Evolutionary conservation across 2,888 invertebrate genomes (phyloP), one percentile per base, ranked within the genome.

Genomic region (Protophormia terraenovae): DNA sequence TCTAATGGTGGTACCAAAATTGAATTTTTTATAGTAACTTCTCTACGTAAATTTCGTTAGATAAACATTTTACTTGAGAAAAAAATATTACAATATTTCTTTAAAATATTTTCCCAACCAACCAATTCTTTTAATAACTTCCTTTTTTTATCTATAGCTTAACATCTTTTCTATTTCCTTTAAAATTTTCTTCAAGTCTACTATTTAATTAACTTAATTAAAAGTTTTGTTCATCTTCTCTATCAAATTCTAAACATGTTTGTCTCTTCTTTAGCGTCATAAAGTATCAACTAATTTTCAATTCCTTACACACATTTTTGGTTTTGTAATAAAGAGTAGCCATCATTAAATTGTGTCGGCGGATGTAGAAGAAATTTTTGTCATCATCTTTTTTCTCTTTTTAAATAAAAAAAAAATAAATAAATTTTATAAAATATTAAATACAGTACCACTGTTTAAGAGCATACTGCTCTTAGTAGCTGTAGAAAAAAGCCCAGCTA

Each of bases 261-360:
- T 27, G 1, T 1, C 8, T 7, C 27, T 55, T 22, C 22, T 19
- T 45, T 45, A 6, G 3, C 38, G 27, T 10, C 29, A 22, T 10
- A 50, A 32, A 64, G 16, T 29, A 53, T n/a, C 41, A 60, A 62
- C 24, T 47, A 38, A 73, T 67, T 58, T 66, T 12, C 10, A 73
- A 60, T 67, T 73, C 60, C 47, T 35, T 12, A 47, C 80, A 60
- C 32, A 38, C n/a, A n/a, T n/a, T n/a, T 69, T 38, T 10, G 8
- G 16, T 69, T 27, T 19, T 29, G 53, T 41, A 66, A 45, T 14
- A 12, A 55, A 27, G n/a, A 45, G 64, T 53, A 76, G 45, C 19
- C n/a, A 29, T 55, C 22, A 55, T 58, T 45, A 58, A 76, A 55
- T 38, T 41, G 55, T 72, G 24, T 32, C 72, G 16, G 32, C 71